Conservation (phyloP, 2,113 vertebrate species). For the Pseudopipra pipra region DNA sequence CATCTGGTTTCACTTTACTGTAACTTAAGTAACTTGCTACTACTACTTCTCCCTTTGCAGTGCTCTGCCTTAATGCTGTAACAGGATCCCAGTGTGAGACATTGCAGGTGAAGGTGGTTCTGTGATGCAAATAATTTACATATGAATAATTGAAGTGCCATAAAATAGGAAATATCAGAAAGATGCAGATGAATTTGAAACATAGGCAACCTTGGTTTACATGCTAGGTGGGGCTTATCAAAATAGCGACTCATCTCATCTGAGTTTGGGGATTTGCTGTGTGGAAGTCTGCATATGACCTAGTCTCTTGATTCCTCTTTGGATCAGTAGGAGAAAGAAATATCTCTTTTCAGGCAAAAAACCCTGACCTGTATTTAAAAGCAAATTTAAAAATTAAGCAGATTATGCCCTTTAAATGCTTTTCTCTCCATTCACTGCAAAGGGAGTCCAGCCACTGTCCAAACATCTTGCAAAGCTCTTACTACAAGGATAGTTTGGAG, state of each 20-base stretch:
- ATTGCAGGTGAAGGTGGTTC: background rate
- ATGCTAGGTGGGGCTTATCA: background rate
- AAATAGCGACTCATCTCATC: background rate
- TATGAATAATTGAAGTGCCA: background rate
- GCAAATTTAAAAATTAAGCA: background rate
- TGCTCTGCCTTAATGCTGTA: background rate
- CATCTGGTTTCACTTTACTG: background rate
- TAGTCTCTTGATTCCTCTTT: background rate
- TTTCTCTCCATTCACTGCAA: background rate
- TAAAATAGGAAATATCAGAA: background rate
- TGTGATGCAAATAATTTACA: background rate
- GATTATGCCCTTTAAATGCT: background rate
- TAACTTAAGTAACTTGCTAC: background rate
- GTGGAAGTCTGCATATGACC: background rate
- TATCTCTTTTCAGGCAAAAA: background rate
- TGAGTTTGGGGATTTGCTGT: background rate
- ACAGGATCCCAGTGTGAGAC: background rate
- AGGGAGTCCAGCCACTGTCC: background rate
- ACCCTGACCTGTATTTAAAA: background rate
- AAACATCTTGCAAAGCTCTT: background rate
- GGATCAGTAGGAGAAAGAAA: background rate
- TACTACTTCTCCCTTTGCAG: background rate
- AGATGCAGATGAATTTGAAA: background rate
- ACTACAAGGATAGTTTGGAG: background rate
- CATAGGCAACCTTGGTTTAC: background rate